These are phyloP conservation scores for Bryconaethiops microstoma DNA, from an alignment of 2,797 vertebrate genomes.

Conservation along the genomic window DNA sequence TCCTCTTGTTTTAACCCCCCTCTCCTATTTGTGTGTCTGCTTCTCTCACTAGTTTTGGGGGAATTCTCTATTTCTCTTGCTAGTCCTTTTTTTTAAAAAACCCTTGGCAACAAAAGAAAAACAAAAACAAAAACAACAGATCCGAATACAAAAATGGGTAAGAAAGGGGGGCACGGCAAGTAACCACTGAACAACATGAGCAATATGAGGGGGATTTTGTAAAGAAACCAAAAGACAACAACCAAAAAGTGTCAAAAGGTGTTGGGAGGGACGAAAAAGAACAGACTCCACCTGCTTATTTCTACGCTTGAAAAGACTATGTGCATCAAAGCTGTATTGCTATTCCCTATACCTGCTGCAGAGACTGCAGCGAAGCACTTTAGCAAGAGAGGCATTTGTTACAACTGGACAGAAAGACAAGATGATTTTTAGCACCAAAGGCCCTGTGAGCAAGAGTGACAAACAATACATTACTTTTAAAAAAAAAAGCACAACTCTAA, in stretches of 20 bases:
- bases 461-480: constrained; percentile 58
- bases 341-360: constrained; percentile 46
- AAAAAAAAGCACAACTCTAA: constrained; percentile 61
- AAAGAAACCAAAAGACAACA: constrained; percentile 56
- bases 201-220: constrained; percentile 49
- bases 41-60: constrained; percentile 70
- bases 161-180: constrained; percentile 36
- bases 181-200: constrained; percentile 52
- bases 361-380: constrained; percentile 51
- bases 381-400: constrained; percentile 61
- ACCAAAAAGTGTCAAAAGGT: constrained; percentile 63
- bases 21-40: constrained; percentile 76
- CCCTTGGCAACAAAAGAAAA: constrained; percentile 57
- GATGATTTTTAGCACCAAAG: constrained; percentile 77
- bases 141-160: constrained; percentile 38
- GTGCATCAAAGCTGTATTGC: constrained; percentile 56
- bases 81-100: constrained; percentile 66
- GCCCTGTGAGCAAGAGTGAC: constrained; percentile 64
- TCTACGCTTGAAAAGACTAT: constrained; percentile 64
- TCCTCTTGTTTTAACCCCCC: constrained; percentile 80
- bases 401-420: constrained; percentile 70
- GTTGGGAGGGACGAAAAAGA: constrained; percentile 48
- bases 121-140: constrained; percentile 53
- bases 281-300: constrained; percentile 72
- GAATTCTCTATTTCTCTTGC: constrained; percentile 60